Evolutionary conservation across 1,140 invertebrate genomes (phyloP).

Genomic region (Andrena cerasifolii): DNA sequence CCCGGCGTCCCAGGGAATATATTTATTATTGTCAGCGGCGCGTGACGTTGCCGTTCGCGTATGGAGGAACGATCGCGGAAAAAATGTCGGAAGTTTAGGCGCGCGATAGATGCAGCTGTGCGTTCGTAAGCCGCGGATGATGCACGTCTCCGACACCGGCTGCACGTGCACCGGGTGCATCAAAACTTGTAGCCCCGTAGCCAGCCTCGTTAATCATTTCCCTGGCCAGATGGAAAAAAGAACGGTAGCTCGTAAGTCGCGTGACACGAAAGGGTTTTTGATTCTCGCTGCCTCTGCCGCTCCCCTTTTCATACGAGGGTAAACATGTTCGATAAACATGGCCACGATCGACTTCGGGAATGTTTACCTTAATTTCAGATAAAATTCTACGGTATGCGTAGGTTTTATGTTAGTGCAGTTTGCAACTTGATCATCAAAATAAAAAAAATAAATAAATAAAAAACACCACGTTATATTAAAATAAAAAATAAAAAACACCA

Average conservation of each 20-base stretch:
- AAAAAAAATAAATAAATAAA: no score
- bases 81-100: slow-evolving; percentile 55
- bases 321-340: no score
- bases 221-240: slow-evolving; percentile 37
- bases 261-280: slow-evolving; percentile 12
- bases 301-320: slow-evolving; percentile 19
- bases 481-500: no score
- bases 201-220: slow-evolving; percentile 73
- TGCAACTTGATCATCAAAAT: no score
- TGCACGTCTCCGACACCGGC: slow-evolving; percentile 30
- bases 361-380: no score
- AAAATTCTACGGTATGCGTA: no score
- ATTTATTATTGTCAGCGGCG: slow-evolving; percentile 48
- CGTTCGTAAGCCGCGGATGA: slow-evolving; percentile 52
- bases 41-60: slow-evolving; percentile 8
- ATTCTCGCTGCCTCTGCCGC: no score
- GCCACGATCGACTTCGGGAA: no score
- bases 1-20: neutral
- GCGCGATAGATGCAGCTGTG: slow-evolving; percentile 30
- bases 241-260: slow-evolving; percentile 4
- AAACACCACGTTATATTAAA: no score
- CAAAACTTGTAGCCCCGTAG: slow-evolving; percentile 57
- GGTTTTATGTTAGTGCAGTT: no score
- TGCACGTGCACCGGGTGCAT: slow-evolving; percentile 60
- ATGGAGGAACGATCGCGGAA: slow-evolving; percentile 9